phyloP scores from a whole-genome alignment of 2,888 invertebrate genomes.

The Platycheirus rosarum region DNA sequence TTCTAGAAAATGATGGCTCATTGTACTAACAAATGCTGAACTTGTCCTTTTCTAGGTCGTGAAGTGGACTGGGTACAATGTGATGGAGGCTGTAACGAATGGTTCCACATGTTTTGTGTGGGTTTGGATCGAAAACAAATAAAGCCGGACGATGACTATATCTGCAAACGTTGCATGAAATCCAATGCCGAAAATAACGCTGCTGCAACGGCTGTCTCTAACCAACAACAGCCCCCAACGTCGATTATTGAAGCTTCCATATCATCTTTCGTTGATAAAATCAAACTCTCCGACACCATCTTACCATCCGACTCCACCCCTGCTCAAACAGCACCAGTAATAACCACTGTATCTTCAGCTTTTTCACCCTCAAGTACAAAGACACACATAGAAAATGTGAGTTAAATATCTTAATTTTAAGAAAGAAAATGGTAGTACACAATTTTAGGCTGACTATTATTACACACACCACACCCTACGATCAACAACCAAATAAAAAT shows the following conservation, averaged over 20 bases:
- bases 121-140: constrained; percentile 92
- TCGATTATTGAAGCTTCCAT: constrained; percentile 12
- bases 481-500: constrained; percentile 22
- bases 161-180: constrained; percentile 86
- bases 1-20: no score
- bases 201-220: no score
- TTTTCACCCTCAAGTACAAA: constrained; percentile 60
- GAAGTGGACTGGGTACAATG: constrained; percentile 99
- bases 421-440: background rate
- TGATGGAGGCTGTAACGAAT: constrained; percentile 96
- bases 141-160: constrained; percentile 93
- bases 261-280: constrained; percentile 13
- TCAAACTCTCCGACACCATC: background rate
- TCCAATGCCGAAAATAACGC: constrained; percentile 35
- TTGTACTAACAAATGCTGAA: no score
- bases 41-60: constrained; percentile 86
- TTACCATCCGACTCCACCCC: background rate
- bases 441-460: constrained; percentile 4
- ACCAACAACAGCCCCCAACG: constrained; percentile 13
- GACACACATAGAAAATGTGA: constrained; percentile 47
- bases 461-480: background rate
- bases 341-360: constrained; percentile 5
- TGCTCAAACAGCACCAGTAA: constrained; percentile 13
- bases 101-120: constrained; percentile 99
- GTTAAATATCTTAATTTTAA: constrained; percentile 38